Evolutionary conservation across 2,888 invertebrate species (phyloP), one percentile per base, ranked within the genome.

Genomic region (Pseudolycoriella hygida): DNA sequence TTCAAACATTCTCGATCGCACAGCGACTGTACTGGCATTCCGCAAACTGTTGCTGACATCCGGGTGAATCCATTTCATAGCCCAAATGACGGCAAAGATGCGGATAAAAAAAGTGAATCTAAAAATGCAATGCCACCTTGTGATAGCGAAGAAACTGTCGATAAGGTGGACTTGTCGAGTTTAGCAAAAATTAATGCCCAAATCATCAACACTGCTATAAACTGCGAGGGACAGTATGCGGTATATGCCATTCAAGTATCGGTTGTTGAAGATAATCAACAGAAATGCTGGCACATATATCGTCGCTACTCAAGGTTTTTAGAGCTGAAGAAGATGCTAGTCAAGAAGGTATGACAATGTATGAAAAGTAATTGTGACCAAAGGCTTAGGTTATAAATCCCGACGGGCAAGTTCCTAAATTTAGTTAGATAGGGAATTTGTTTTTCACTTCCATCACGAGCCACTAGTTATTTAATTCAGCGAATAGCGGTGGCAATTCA

Each of bases 281-380:
- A 76, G 53, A 84, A 85, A 54, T 76, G 81, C 49, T 93, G 92
- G 89, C 89, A 90, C 57, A 85, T 93, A 48, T 88, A 90, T 55
- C 70, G 94, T 53, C 67, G 94, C 55, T 96, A 93, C 60, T 92
- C 90, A 17, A 93, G 94, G 64, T 96, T 96, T 64, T 77, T 92
- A 57, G 89, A 90, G 58, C 70, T 96, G 15, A 82, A 83, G 57
- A 82, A 83, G 46, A 76, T 73, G 64, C 74, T 77, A 57, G 54
- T 55, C 42, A 48, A 51, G 48, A 34, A 34, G 34, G 34, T 34
- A 34, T 34, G 11, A 12, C 15, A 14, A 25, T 8, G 25, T 6
- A 8, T 8, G 25, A 6, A 4, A 25, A 8, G 8, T 25, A 4
- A 25, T 6, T 25, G 25, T 25, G 25, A 25, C 25, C 25, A 25